Base-by-base conservation (phyloP, 2,888 invertebrate species). In the Axea sp. region DNA sequence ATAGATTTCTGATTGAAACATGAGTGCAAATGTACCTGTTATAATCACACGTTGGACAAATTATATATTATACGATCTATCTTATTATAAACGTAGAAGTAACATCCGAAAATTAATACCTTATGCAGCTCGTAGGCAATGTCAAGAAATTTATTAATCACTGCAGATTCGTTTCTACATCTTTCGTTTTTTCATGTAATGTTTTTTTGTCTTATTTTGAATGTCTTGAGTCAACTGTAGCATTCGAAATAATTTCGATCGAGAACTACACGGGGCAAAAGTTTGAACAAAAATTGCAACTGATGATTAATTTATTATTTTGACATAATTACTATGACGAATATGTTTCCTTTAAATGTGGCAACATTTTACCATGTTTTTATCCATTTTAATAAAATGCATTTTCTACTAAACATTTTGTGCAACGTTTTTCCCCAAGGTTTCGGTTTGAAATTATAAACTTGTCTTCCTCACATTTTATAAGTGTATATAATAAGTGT, bases 21-120 rank as follows among this genome's bases (percentile, higher is more conserved):
- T 55, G 67, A 73, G 65, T 73, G 62, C 73, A 73, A 64, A 73
- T 53, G 73, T 73, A 73, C 73, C 73, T 73, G 73, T 55, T 73
- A 49, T 55, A 73, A 67, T 62, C 67, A 67, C 49, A 73, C 62
- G 67, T 72, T 72, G 65, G 64, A 51, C 3, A 57, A 62, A 72
- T 41, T 72, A 72, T 72, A 64, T 64, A 59, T 73, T 60, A 73
- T 73, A 73, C 67, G 55, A 73, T 73, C 62, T 67, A 67, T 60
- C 60, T 31, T 73, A 73, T 39, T 49, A 55, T 73, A 60, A 67
- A 35, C 49, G 33, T 53, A 73, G 67, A 7, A 47, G 1, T 26
- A 59, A 65, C 17, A 3, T 45, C 59, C 47, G 39, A 57, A 39
- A 39, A 55, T 47, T 71, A 49, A 33, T 55, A 59, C 35, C 43